Evolutionary conservation across 2,113 vertebrate genomes (phyloP), one percentile per base, ranked within the genome.

Genomic region (Nansenia antarctica): DNA sequence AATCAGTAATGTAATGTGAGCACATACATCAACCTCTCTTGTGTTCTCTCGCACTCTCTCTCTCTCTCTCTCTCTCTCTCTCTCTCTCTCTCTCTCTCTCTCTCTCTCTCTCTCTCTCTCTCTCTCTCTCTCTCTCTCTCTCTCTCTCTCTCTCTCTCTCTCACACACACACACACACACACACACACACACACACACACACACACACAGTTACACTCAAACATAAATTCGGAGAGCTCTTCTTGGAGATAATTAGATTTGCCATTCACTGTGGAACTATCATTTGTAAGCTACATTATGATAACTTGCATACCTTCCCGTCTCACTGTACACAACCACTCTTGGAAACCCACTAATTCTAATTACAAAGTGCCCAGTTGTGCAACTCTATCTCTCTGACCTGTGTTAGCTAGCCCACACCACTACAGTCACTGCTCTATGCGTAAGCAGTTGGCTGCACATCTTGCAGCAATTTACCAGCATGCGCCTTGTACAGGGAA

Each of bases 381-480:
- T 79, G 84, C 70, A 82, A 78, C 67, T 65, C 66, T 75, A 82
- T 73, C 73, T 73, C 58, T 11, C 35, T 84, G 78, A 85, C 80
- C 84, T 9, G 15, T 65, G 84, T 77, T 76, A 15, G 20, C n/a
- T 5, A 49, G 45, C n/a, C 15, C 6, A n/a, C 45, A 49, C 26
- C 14, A 29, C 29, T 15, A 58, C 55, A 30, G 26, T 58, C 5
- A 0, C 11, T 29, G 55, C 26, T 58, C 55, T 31, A 58, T 30
- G 29, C 14, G 4, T 30, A 58, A 30, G 26, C 15, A 58, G 55
- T 30, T 58, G 29, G 55, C 55, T 7, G 4, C 30, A 31, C 55
- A 58, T 58, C 55, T 58, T 58, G 55, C 55, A 58, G 55, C 55
- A 58, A 58, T 58, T 58, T 58, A 58, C 26, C 55, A 58, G 55